phyloP scores from a whole-genome alignment of 2,888 invertebrate genomes.

The Augochlorella aurata region DNA sequence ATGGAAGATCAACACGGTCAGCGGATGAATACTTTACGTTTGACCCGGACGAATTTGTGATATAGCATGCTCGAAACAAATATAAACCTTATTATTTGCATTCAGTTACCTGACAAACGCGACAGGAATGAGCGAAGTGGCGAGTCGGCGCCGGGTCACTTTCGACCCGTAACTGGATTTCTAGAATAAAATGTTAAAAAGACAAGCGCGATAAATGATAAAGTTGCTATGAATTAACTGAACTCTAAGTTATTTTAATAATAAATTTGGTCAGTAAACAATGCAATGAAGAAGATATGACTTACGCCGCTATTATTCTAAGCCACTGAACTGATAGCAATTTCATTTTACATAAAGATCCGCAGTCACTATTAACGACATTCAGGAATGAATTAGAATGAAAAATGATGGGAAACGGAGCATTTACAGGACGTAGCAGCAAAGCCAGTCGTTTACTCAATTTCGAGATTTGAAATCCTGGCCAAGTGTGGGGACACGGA shows the following conservation, averaged over 20 bases:
- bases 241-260: too few species aligned
- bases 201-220: too few species aligned
- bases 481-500: conserved; percentile 37
- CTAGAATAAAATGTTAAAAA: too few species aligned
- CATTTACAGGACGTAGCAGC: conserved; percentile 43
- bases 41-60: conserved; percentile 8
- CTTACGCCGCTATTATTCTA: too few species aligned
- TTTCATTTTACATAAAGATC: too few species aligned
- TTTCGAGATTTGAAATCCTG: conserved; percentile 50
- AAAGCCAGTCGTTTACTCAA: conserved; percentile 15
- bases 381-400: conserved; percentile 24
- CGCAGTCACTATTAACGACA: not conserved
- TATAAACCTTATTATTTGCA: conserved; percentile 7
- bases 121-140: too few species aligned
- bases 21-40: conserved; percentile 21
- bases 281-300: too few species aligned
- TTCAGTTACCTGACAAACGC: not conserved
- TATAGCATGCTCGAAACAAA: not conserved
- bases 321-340: too few species aligned
- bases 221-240: not conserved
- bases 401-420: conserved; percentile 31
- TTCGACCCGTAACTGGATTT: too few species aligned
- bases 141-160: too few species aligned
- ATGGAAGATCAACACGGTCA: conserved; percentile 40
- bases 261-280: too few species aligned